Evolutionary conservation across 2,797 vertebrate species (phyloP).

Genomic region (Hirundo rustica): DNA sequence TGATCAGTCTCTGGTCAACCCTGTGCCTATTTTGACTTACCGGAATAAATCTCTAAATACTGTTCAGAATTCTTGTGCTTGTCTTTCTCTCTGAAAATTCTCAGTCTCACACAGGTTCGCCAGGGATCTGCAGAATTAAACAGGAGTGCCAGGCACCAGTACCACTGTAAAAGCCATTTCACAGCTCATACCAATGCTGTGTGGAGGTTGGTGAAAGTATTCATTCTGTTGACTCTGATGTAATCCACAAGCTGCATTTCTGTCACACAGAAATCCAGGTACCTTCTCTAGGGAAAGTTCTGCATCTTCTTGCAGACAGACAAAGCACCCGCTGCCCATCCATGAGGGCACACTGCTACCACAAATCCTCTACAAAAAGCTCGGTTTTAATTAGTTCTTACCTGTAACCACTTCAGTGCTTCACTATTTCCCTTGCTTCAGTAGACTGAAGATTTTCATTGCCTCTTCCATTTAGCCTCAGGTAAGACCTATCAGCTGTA

Average conservation of each 20-base stretch:
- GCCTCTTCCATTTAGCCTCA: not conserved
- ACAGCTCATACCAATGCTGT: not conserved
- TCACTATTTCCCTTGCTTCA: not conserved
- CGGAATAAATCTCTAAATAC: not conserved
- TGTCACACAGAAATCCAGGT: not conserved
- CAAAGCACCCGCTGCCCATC: not conserved
- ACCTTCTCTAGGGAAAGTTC: not conserved
- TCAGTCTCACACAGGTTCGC: not conserved
- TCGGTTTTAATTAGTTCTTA: not conserved
- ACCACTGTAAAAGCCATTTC: not conserved
- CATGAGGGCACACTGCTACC: not conserved
- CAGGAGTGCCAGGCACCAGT: not conserved
- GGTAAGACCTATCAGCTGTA: not conserved
- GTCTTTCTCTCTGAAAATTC: not conserved
- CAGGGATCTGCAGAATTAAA: not conserved
- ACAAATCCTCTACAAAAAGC: not conserved
- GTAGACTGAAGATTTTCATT: not conserved
- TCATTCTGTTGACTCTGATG: not conserved
- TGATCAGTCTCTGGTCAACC: not conserved
- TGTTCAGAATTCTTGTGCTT: not conserved
- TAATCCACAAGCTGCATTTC: not conserved
- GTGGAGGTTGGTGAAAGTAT: not conserved
- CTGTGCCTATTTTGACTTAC: not conserved
- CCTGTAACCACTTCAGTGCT: not conserved
- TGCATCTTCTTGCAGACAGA: not conserved